Conservation (phyloP, 2,113 vertebrate genomes). For the Cyanoramphus novaezelandiae region DNA sequence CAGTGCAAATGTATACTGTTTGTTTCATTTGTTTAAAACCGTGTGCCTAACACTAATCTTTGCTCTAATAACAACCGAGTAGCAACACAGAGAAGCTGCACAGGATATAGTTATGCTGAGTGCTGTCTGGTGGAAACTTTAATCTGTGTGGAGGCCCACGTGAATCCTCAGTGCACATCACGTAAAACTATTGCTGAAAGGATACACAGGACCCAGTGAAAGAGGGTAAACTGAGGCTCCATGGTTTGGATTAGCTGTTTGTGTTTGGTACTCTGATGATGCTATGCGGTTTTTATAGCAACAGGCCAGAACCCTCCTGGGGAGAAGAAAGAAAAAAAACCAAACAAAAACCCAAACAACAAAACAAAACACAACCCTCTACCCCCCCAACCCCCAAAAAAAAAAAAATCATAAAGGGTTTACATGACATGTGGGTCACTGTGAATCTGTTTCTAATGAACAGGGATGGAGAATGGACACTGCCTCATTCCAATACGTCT, state of each 20-base stretch:
- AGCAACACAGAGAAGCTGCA: not conserved
- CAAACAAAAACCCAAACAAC: accelerated
- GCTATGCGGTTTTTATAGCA: not conserved
- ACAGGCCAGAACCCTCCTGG: not conserved
- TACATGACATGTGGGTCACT: not conserved
- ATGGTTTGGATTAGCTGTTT: not conserved
- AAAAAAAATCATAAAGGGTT: not conserved
- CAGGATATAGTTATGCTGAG: not conserved
- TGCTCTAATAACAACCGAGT: not conserved
- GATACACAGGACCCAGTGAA: not conserved
- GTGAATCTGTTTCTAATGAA: not conserved
- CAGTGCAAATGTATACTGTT: not conserved
- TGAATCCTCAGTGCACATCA: not conserved
- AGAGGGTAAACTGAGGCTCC: not conserved
- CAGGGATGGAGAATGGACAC: not conserved
- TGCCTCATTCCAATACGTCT: accelerated
- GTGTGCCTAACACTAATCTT: not conserved
- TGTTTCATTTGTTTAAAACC: not conserved
- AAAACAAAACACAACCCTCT: not conserved
- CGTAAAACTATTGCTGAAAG: not conserved
- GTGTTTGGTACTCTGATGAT: not conserved
- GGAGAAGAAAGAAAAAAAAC: accelerated
- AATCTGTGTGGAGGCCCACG: accelerated
- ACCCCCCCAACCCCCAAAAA: accelerated
- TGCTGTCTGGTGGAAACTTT: not conserved